A percentile compares a stretch with the other conserved stretches of the same genome.
phyloP scores from a whole-genome alignment of 2,797 vertebrate species.

The Artibeus lituratus region DNA sequence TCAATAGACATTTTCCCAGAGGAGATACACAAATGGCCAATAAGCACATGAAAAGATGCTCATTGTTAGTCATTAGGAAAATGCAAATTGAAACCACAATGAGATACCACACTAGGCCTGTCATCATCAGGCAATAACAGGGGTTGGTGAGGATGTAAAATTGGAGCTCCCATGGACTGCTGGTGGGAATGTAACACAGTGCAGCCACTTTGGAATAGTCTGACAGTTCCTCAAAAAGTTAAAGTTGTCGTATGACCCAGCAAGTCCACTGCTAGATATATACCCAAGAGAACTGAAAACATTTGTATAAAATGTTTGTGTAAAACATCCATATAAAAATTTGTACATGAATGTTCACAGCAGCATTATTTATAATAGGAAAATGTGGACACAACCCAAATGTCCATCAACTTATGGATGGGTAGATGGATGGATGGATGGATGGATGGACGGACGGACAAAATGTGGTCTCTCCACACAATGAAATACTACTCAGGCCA shows the following conservation, averaged over 20 bases:
- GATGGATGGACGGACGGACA: not conserved
- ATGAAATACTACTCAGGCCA: not conserved
- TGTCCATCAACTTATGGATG: not conserved
- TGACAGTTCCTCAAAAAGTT: not conserved
- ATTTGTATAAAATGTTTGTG: not conserved
- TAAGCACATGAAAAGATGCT: not conserved
- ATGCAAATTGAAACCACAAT: not conserved
- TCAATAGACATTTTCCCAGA: not conserved
- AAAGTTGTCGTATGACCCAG: not conserved
- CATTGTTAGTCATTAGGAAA: not conserved
- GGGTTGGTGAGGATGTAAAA: not conserved
- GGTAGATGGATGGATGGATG: not conserved
- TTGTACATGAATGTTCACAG: not conserved
- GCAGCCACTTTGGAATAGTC: not conserved
- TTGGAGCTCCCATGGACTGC: not conserved
- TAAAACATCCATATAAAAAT: not conserved
- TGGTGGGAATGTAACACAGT: not conserved
- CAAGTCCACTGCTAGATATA: not conserved
- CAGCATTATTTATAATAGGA: not conserved
- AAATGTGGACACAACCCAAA: not conserved
- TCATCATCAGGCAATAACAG: not conserved
- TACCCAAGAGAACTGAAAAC: not conserved
- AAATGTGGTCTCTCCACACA: not conserved
- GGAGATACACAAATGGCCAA: not conserved
- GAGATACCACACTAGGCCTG: not conserved